phyloP scores from a whole-genome alignment of 64 coral and sea anemone species.

The Dendronephthya gigantea region DNA sequence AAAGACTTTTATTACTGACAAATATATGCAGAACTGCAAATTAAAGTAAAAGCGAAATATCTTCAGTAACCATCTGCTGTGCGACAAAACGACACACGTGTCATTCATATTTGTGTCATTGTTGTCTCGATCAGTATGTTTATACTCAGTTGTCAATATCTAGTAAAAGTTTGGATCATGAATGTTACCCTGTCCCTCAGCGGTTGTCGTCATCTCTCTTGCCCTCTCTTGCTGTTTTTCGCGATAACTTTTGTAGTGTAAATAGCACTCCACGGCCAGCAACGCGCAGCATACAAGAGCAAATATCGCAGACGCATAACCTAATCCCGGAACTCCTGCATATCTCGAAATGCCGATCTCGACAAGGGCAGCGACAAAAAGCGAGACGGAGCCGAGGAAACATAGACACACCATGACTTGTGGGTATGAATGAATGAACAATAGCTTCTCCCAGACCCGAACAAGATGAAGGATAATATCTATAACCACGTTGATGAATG shows the following conservation, averaged over 20 bases:
- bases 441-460: neutral
- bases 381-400: neutral
- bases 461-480: conserved; percentile 9
- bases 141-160: neutral
- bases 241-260: neutral
- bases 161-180: neutral
- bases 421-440: neutral
- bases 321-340: neutral
- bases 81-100: too few species aligned
- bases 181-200: neutral
- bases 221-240: neutral
- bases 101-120: too few species aligned
- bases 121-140: too few species aligned
- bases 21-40: too few species aligned
- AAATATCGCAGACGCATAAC: neutral
- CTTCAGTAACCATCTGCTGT: too few species aligned
- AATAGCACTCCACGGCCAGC: neutral
- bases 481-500: neutral
- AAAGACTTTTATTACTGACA: too few species aligned
- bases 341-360: neutral
- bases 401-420: neutral
- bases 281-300: neutral
- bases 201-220: neutral
- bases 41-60: too few species aligned
- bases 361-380: neutral